phyloP scores from a whole-genome alignment of 1,140 invertebrate species.

The Maconellicoccus hirsutus region DNA sequence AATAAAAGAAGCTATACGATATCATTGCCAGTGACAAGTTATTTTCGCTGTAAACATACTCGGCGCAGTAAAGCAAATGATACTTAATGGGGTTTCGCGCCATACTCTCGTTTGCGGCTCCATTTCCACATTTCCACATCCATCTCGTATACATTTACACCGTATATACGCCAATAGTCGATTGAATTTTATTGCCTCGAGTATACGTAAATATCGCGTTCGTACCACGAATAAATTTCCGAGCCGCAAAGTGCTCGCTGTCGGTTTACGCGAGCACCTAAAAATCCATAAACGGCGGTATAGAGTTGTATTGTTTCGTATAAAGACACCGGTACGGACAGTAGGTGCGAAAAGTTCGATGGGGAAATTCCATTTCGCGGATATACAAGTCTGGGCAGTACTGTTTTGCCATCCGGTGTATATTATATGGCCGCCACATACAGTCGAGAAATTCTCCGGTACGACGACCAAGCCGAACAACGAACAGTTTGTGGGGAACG shows the following conservation, averaged over 20 bases:
- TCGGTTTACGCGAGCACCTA: background rate
- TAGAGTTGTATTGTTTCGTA: background rate
- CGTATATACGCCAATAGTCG: background rate
- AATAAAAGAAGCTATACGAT: background rate
- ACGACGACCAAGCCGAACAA: no score
- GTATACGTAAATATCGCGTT: background rate
- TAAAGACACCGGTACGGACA: background rate
- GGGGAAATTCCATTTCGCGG: no score
- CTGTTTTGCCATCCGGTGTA: no score
- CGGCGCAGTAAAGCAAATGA: background rate
- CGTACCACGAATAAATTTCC: background rate
- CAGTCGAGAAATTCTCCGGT: no score
- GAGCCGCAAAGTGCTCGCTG: background rate
- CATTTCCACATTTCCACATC: no score
- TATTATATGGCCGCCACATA: no score
- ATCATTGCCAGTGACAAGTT: background rate
- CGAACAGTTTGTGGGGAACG: no score
- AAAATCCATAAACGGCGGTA: background rate
- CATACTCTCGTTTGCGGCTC: no score
- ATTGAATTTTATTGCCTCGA: conserved; percentile 4
- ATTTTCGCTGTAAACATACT: background rate
- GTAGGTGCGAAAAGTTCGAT: no score
- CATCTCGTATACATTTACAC: background rate
- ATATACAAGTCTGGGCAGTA: no score
- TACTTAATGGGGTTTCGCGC: background rate